Evolutionary conservation across 2,113 vertebrate genomes (phyloP), one percentile per base, ranked within the genome.

Genomic region (Clarias batrachus): DNA sequence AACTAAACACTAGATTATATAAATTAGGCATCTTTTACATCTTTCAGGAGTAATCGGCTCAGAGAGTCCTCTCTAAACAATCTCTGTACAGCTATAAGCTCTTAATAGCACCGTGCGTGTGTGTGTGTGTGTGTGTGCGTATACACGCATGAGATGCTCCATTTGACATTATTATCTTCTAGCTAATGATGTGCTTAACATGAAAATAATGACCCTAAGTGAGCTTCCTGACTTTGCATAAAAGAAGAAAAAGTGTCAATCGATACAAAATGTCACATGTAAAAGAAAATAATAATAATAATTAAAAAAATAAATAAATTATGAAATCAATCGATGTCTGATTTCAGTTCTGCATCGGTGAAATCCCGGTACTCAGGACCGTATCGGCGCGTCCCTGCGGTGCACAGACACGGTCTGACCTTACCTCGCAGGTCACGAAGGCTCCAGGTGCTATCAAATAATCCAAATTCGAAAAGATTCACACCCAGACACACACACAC

Each of bases 171-270:
- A 62, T 62, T 41, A 41, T 62, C 27, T 60, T 81, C 17, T 41
- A 37, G 21, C 21, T 62, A 81, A 60, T 81, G 54, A 81, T 60
- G 56, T 80, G 78, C 78, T 81, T 81, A 81, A 81, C 78, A 62
- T 81, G 57, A 81, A 81, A 81, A 81, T 81, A 81, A 81, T 62
- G 33, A 81, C 25, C 78, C 17, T 37, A 12, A 60, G 30, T 37
- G 17, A 80, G 78, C 56, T 60, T 33, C 56, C 56, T 80, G 78
- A 59, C 74, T 78, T 4, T 19, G 74, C 74, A 78, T 9, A 78
- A 54, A 77, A 56, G 48, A 17, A 27, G 52, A 33, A 60, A 60
- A 33, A 59, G 9, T 37, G 27, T 60, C 27, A 80, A 30, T 60
- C 27, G 23, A 37, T 23, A 12, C 2, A 11, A 60, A 80, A 12